Evolutionary conservation across 2,888 invertebrate species (phyloP), one percentile per base, ranked within the genome.

Genomic region (Pseudococcus longispinus): DNA sequence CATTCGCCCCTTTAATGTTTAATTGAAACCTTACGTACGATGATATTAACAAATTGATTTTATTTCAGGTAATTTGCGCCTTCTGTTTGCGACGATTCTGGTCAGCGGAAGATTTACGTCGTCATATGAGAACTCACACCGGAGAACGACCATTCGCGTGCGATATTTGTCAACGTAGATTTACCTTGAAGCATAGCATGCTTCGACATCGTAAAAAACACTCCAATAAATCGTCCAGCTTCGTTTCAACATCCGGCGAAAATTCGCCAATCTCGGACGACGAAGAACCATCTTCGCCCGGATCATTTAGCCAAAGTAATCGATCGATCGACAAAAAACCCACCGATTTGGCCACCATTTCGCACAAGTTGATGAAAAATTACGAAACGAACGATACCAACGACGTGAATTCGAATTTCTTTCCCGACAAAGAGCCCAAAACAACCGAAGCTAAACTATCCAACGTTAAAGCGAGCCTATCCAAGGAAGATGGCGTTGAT

Each of bases 161-260:
- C 90, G 96, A 97, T 91, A 94, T 97, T 74, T 98, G 98, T 91
- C 92, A 95, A 55, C 93, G 97, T 8, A 93, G 96, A 88, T 98
- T 98, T 91, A 97, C 97, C 0, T 92, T 98, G 82, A 98, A 98
- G 90, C 97, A 98, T 92, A 96, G 96, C 91, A 97, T 98, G 97
- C 92, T 97, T 89, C 93, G 97, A 0, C 97, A 98, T 90, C 93
- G 96, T 89, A 97, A 97, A 92, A 97, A 97, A 91, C 97, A 97
- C 90, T 93, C 93, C 88, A 93, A 88, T 77, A 86, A 86, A 11
- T 74, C 87, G 3, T 84, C 85, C 37, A 65, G 23, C 15, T 85
- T 87, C 60, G 85, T 87, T 20, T 85, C 87, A n/a, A 87, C 88
- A 44, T 89, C 89, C 46, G 90, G 90, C 84, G 90, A 93, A 65